A percentile compares a stretch with the other conserved stretches of the same genome.
Evolutionary conservation across 2,797 vertebrate species (phyloP).

Genomic region (Amblyopsis hoosieri): DNA sequence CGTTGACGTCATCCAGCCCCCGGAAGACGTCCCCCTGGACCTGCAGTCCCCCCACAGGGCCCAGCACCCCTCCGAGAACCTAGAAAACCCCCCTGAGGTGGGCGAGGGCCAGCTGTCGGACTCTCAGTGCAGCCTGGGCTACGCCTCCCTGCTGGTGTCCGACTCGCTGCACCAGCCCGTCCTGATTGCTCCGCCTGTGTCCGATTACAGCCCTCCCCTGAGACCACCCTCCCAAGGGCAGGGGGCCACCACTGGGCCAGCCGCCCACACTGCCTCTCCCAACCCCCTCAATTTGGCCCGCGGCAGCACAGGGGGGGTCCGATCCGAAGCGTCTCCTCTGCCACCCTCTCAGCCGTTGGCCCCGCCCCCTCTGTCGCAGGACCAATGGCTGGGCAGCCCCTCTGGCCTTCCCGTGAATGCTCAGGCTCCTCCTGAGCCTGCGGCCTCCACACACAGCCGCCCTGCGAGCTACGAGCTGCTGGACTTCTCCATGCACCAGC

Average conservation of each 20-base stretch:
- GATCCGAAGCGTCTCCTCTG: constrained; percentile 59
- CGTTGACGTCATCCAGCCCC: constrained; percentile 88
- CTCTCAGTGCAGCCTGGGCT: constrained; percentile 87
- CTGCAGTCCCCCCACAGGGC: constrained; percentile 66
- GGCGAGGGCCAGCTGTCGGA: constrained; percentile 80
- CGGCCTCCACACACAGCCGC: constrained; percentile 72
- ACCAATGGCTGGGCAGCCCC: constrained; percentile 48
- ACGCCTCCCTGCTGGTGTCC: constrained; percentile 88
- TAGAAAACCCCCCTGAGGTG: constrained; percentile 94
- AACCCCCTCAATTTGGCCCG: constrained; percentile 77
- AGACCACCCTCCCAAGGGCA: constrained; percentile 55
- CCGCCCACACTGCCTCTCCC: constrained; percentile 58
- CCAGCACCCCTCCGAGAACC: constrained; percentile 86
- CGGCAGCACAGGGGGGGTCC: constrained; percentile 67
- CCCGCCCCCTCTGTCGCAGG: constrained; percentile 62
- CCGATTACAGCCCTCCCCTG: constrained; percentile 75
- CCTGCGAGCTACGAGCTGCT: constrained; percentile 79
- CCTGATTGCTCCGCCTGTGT: constrained; percentile 90
- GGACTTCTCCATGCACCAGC: constrained; percentile 85
- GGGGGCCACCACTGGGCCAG: constrained; percentile 68
- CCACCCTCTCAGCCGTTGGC: constrained; percentile 53
- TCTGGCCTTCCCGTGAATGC: constrained; percentile 59
- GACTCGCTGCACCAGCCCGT: constrained; percentile 87
- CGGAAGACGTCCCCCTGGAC: constrained; percentile 82
- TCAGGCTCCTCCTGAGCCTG: constrained; percentile 51